Percentiles rank a stretch among this genome's conserved stretches.
Evolutionary conservation across 53 echinoderm and acorn worm species (phyloP).

Genomic region (Antedon mediterranea): DNA sequence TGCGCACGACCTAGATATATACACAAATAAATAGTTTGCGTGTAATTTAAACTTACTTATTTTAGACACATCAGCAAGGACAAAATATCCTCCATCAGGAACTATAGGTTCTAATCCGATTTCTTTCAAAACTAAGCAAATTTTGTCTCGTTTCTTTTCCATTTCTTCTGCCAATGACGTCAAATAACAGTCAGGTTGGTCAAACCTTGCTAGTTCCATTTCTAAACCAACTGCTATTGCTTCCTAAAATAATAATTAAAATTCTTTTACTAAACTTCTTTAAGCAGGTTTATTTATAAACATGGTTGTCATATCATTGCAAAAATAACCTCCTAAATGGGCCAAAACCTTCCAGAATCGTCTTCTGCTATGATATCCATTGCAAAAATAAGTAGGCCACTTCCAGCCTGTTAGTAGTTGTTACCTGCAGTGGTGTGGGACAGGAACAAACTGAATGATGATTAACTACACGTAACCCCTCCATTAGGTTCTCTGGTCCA

Average conservation of each 20-base stretch:
- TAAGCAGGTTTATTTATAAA: not conserved
- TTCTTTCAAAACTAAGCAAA: constrained; percentile 43
- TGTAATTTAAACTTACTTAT: no score
- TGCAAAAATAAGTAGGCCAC: no score
- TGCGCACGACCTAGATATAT: no score
- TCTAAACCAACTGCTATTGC: constrained; percentile 75
- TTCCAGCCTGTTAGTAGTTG: no score
- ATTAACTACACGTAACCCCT: constrained; percentile 32
- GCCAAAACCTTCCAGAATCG: no score
- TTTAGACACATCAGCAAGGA: constrained; percentile 47
- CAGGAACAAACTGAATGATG: constrained; percentile 66
- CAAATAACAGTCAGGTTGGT: constrained; percentile 78
- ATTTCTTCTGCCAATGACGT: constrained; percentile 37
- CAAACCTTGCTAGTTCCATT: constrained; percentile 46
- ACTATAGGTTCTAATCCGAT: constrained; percentile 66
- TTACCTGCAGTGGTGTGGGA: constrained; percentile 79
- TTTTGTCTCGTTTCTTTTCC: constrained; percentile 49
- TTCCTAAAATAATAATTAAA: constrained; percentile 26
- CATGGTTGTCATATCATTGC: no score
- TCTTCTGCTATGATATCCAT: no score
- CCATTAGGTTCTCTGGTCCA: constrained; percentile 59
- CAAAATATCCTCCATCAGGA: constrained; percentile 91
- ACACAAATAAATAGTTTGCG: no score
- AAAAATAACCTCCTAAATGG: no score
- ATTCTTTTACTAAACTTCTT: not conserved